Base-by-base conservation (phyloP, 1,140 invertebrate species). In the Monomorium pharaonis region DNA sequence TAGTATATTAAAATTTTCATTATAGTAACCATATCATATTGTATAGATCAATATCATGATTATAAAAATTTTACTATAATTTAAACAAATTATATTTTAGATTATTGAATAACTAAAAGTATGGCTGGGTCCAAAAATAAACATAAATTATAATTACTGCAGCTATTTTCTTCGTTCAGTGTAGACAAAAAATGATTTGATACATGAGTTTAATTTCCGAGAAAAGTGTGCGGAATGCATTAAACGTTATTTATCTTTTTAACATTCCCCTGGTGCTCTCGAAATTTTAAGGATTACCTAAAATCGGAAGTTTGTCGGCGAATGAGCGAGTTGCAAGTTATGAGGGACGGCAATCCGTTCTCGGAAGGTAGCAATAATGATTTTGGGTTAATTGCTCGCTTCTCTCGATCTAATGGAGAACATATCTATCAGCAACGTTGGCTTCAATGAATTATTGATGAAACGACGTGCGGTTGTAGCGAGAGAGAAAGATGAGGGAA, bases 401-500 rank as follows among this genome's bases (percentile, higher is more conserved):
- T 83, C 18, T 83, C 18, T 72, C 37, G 78, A 74, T 83, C 78
- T 83, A 83, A 83, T 83, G 42, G 78, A 83, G 67, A 83, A 83
- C 78, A 83, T 83, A 74, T 83, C 78, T 85, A 85, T 85, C 84
- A 69, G 54, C 63, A 60, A 60, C 44, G 63, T 47, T 49, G 27
- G 62, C 47, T 49, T n/a, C 30, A 24, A 90, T 90, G 86, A 90
- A 90, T 90, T 86, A 86, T 87, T 86, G 72, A 90, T 88, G 78
- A 89, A 75, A 54, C 18, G 51, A 54, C 77, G 54, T 62, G n/a
- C n/a, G 72, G 27, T 49, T 3, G 33, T 27, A 18, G 33, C 33
- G 30, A 58, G 49, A 44, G 30, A 27, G n/a, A n/a, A n/a, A n/a
- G n/a, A n/a, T n/a, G n/a, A 58, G 60, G 62, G 30, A 49, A 77